Evolutionary conservation across 2,888 invertebrate genomes (phyloP), one percentile per base, ranked within the genome.

Genomic region (Scaptomyza cyrtandrae): DNA sequence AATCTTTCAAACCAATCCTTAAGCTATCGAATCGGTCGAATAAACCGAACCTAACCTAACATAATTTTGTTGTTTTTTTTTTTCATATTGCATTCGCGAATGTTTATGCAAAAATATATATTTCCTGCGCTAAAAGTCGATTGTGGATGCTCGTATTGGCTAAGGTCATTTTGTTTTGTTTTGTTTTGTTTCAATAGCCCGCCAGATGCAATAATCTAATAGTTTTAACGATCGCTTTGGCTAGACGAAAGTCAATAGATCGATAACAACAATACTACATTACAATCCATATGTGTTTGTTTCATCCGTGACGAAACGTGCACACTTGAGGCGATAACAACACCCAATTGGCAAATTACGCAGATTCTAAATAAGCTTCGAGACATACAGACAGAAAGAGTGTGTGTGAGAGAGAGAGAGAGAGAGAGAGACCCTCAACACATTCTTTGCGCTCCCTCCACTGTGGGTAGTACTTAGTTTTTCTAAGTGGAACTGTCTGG

Each of bases 191-290:
- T 39, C 7, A 14, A 52, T 29, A 1, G 16, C 37, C 19, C 13
- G 45, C 24, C 45, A 37, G 45, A 53, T 48, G 56, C 33, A 45
- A 14, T 44, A 45, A 54, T 63, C 33, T 55, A 24, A n/a, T 61
- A 62, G 67, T 49, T 65, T 66, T 74, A 54, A 70, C 52, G 68
- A 75, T 74, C 70, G 60, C 73, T 68, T 71, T 79, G 84, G 83
- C 84, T 74, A 83, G 84, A 83, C 82, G 41, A 41, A 41, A 41
- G 41, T 16, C 16, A 41, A 41, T 41, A 41, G 41, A 41, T 41
- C 41, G 41, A 41, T 16, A 41, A 41, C 41, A 41, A 41, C 16
- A 16, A 41, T 16, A 3, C 24, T 19, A 19, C 19, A 19, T 1
- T 2, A 24, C 24, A 16, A 5, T 33, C 10, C 33, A 33, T 10